phyloP scores from a whole-genome alignment of 2,888 invertebrate species.

The Platerodrilus igneus region DNA sequence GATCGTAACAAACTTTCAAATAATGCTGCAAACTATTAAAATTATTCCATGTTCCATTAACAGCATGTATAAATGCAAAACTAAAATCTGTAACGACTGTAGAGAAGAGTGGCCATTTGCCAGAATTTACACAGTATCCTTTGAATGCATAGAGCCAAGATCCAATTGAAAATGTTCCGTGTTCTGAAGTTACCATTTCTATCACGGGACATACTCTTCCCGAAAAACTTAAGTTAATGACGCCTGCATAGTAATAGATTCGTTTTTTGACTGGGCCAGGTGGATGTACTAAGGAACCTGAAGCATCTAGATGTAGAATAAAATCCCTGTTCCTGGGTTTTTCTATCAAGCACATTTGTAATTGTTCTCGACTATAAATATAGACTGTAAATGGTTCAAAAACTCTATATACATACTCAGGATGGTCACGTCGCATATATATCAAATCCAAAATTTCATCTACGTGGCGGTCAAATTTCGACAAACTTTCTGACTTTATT shows the following conservation, averaged over 20 bases:
- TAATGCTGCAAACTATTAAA: too few relatives aligned
- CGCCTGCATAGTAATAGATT: constrained; percentile 7
- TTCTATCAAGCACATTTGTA: background rate
- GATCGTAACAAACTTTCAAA: background rate
- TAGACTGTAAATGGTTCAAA: background rate
- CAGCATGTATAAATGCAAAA: constrained; percentile 4
- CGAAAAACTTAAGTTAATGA: background rate
- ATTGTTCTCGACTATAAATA: constrained; percentile 2
- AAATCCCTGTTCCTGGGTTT: too few relatives aligned
- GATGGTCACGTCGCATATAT: too few relatives aligned
- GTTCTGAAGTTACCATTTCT: background rate
- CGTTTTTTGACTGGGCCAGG: background rate
- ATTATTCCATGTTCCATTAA: constrained; percentile 2
- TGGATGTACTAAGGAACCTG: constrained; percentile 5
- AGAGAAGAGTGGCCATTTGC: constrained; percentile 1
- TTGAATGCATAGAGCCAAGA: constrained; percentile 3
- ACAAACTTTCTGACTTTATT: background rate
- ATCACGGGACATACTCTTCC: background rate
- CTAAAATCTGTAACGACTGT: constrained; percentile 2
- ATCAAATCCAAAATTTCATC: constrained; percentile 1
- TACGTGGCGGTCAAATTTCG: background rate
- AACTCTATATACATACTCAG: constrained; percentile 2
- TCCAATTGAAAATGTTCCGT: constrained; percentile 1
- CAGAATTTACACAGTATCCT: constrained; percentile 1
- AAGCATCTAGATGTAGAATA: constrained; percentile 2